phyloP scores from a whole-genome alignment of 2,797 vertebrate species.

The Microctenopoma steveboyesi region DNA sequence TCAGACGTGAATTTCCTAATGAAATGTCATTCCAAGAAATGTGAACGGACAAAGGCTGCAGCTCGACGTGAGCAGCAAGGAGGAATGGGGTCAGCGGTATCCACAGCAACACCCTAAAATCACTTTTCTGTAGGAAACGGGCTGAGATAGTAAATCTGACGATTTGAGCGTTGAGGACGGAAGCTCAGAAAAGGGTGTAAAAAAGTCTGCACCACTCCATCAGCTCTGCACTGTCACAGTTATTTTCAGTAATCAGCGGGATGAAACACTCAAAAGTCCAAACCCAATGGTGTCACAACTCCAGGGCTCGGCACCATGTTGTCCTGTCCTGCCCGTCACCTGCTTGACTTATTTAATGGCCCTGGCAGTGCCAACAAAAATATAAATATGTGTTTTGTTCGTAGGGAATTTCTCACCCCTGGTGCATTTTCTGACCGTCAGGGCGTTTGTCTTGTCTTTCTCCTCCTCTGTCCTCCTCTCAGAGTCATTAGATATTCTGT shows the following conservation, averaged over 20 bases:
- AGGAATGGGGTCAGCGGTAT: slow-evolving; percentile 33
- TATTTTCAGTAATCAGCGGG: slow-evolving; percentile 11
- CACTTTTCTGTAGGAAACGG: slow-evolving; percentile 1
- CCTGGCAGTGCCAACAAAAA: slow-evolving; percentile 12
- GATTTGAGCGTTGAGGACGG: slow-evolving; percentile 15
- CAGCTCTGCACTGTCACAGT: not conserved
- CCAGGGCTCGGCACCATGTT: slow-evolving; percentile 22
- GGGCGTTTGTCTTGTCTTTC: not conserved
- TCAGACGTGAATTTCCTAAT: slow-evolving; percentile 7
- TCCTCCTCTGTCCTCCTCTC: slow-evolving; percentile 40
- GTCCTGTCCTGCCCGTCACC: slow-evolving; percentile 44
- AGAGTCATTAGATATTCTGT: slow-evolving; percentile 64
- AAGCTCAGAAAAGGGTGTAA: not conserved
- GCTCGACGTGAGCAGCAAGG: slow-evolving; percentile 19
- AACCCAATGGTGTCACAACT: slow-evolving; percentile 11
- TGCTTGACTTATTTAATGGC: slow-evolving; percentile 41
- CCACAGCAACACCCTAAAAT: slow-evolving; percentile 25
- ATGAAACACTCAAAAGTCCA: slow-evolving; percentile 10
- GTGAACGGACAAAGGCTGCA: slow-evolving; percentile 8
- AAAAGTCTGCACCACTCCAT: not conserved
- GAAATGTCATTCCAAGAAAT: slow-evolving; percentile 14
- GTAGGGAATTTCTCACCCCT: slow-evolving; percentile 32
- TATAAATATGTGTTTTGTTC: slow-evolving; percentile 43
- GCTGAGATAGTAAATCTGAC: slow-evolving; percentile 13
- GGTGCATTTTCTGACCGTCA: slow-evolving; percentile 32